Conservation (phyloP, 2,888 invertebrate genomes). For the Caenorhabditis zanzibari region DNA sequence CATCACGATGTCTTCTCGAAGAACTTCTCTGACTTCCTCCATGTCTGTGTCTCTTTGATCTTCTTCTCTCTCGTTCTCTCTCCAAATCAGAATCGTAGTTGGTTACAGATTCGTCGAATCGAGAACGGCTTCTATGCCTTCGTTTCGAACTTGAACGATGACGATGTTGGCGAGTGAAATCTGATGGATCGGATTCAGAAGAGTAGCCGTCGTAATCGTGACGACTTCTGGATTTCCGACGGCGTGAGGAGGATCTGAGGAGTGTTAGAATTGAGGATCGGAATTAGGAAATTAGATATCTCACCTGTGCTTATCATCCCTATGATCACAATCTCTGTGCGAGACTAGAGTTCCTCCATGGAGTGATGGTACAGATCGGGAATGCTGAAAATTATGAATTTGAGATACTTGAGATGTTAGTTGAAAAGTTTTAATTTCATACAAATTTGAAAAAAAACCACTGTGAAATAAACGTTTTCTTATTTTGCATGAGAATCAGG, state of each 20-base stretch:
- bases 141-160: slow-evolving; percentile 61
- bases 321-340: slow-evolving; percentile 69
- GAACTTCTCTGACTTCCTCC: slow-evolving; percentile 60
- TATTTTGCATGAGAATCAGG: too few species aligned
- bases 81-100: slow-evolving; percentile 58
- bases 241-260: slow-evolving; percentile 71
- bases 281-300: background rate
- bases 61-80: slow-evolving; percentile 51
- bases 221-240: slow-evolving; percentile 66
- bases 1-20: slow-evolving; percentile 56
- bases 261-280: background rate
- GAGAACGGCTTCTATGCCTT: slow-evolving; percentile 66
- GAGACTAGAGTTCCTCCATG: slow-evolving; percentile 74
- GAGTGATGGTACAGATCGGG: slow-evolving; percentile 79
- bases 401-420: too few species aligned
- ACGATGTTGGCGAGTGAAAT: slow-evolving; percentile 53
- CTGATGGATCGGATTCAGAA: slow-evolving; percentile 66
- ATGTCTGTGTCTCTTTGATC: slow-evolving; percentile 65
- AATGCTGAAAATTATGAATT: slow-evolving; percentile 73
- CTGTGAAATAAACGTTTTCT: too few species aligned
- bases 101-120: slow-evolving; percentile 68
- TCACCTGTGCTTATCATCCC: slow-evolving; percentile 43
- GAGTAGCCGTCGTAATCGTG: slow-evolving; percentile 65
- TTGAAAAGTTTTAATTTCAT: too few species aligned
- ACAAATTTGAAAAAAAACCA: too few species aligned